phyloP scores from a whole-genome alignment of 2,113 vertebrate species.

The Proteles cristata region DNA sequence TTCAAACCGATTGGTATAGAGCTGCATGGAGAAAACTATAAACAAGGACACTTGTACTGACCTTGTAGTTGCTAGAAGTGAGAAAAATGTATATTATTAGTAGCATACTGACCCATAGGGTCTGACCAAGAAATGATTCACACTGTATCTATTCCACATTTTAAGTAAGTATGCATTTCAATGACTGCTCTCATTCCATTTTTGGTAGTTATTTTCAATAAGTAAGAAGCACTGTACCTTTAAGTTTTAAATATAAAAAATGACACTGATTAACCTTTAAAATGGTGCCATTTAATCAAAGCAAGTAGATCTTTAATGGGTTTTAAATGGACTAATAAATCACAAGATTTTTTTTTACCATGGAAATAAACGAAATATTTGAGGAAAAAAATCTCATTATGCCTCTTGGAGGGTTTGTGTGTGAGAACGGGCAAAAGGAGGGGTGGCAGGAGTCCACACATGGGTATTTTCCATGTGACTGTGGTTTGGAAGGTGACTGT shows the following conservation, averaged over 20 bases:
- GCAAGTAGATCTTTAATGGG: constrained; percentile 84
- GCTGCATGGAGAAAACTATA: neutral
- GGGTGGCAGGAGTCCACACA: fast-evolving
- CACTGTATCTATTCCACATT: constrained; percentile 54
- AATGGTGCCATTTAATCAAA: constrained; percentile 85
- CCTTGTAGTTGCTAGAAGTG: constrained; percentile 50
- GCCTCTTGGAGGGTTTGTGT: neutral
- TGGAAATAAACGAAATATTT: constrained; percentile 76
- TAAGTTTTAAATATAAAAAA: constrained; percentile 82
- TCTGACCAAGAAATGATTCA: constrained; percentile 62
- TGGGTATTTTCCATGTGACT: neutral
- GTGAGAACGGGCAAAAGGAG: neutral
- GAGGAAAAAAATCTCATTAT: constrained; percentile 16
- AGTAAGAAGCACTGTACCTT: constrained; percentile 75
- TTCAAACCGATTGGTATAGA: neutral
- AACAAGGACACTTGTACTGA: neutral
- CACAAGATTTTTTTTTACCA: constrained; percentile 75
- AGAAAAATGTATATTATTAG: constrained; percentile 75
- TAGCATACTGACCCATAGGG: constrained; percentile 64
- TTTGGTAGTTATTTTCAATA: constrained; percentile 66
- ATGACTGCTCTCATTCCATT: neutral
- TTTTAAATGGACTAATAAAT: constrained; percentile 87
- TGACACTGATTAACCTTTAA: constrained; percentile 84
- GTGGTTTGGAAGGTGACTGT: neutral
- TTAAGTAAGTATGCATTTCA: constrained; percentile 39